These are phyloP conservation scores for Eilema sororculum DNA, from an alignment of 2,888 invertebrate species.

Conservation along the genomic window DNA sequence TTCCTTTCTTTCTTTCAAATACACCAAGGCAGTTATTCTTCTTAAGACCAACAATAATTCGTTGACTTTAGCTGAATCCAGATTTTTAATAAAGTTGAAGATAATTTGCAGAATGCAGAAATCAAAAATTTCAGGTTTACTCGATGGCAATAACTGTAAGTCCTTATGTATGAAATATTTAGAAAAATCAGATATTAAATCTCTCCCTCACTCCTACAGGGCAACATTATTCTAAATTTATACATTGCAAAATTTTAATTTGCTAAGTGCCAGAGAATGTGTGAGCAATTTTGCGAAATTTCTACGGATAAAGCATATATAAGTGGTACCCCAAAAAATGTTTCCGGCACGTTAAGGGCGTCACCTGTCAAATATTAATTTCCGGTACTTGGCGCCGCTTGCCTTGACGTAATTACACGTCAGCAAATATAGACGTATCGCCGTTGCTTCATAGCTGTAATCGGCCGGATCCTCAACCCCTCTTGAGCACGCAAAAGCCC, in stretches of 20 bases:
- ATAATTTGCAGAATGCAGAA: too few relatives aligned
- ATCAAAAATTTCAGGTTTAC: too few relatives aligned
- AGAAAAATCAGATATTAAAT: background rate
- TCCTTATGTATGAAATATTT: too few relatives aligned
- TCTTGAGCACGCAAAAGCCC: constrained; percentile 53
- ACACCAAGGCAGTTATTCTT: background rate
- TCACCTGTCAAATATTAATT: constrained; percentile 79
- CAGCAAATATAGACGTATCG: constrained; percentile 67
- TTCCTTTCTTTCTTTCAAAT: too few relatives aligned
- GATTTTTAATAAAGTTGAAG: background rate
- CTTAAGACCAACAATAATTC: background rate
- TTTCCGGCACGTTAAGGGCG: constrained; percentile 58
- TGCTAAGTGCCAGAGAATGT: background rate
- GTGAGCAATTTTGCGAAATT: constrained; percentile 10
- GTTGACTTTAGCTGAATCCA: background rate
- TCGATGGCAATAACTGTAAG: too few relatives aligned
- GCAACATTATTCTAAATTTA: background rate
- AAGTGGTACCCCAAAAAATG: constrained; percentile 51
- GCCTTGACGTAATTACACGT: constrained; percentile 65
- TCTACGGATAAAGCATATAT: constrained; percentile 28
- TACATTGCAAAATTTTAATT: constrained; percentile 4
- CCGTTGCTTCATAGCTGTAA: constrained; percentile 31
- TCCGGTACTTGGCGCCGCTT: constrained; percentile 72
- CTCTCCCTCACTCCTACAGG: background rate
- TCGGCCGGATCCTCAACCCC: constrained; percentile 30